Evolutionary conservation across 2,797 vertebrate genomes (phyloP).

Genomic region (Ptychadena robeensis): DNA sequence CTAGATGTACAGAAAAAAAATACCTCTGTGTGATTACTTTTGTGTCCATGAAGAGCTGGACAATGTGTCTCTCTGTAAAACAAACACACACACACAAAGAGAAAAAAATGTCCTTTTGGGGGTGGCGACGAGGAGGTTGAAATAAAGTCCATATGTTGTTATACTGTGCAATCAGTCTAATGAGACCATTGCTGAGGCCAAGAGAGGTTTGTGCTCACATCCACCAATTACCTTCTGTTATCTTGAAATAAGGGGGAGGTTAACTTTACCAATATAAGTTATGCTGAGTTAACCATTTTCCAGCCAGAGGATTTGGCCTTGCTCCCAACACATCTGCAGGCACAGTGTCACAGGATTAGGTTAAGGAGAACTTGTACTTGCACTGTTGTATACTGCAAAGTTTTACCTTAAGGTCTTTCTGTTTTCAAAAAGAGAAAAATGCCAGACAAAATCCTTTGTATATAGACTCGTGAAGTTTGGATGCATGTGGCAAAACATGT

Average conservation of each 20-base stretch:
- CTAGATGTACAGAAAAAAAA: conserved; percentile 29
- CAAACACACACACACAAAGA: conserved; percentile 54
- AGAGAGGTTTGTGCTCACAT: conserved; percentile 53
- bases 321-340: conserved; percentile 53
- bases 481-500: no score
- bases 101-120: conserved; percentile 48
- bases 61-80: conserved; percentile 60
- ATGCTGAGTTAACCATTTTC: conserved; percentile 57
- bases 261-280: conserved; percentile 27
- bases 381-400: no score
- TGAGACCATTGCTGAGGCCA: conserved; percentile 57
- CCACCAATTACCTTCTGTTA: conserved; percentile 51
- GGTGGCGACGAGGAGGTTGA: conserved; percentile 48
- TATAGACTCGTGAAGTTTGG: no score
- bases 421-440: no score
- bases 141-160: conserved; percentile 61
- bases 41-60: conserved; percentile 49
- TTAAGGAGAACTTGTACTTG: not conserved
- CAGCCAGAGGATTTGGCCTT: conserved; percentile 37
- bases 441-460: no score
- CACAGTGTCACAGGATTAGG: conserved; percentile 18
- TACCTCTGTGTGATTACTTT: conserved; percentile 44
- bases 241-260: conserved; percentile 14
- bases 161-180: conserved; percentile 60
- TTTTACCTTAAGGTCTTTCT: no score